phyloP scores from a whole-genome alignment of 2,113 vertebrate species.

The Corythaixoides concolor region DNA sequence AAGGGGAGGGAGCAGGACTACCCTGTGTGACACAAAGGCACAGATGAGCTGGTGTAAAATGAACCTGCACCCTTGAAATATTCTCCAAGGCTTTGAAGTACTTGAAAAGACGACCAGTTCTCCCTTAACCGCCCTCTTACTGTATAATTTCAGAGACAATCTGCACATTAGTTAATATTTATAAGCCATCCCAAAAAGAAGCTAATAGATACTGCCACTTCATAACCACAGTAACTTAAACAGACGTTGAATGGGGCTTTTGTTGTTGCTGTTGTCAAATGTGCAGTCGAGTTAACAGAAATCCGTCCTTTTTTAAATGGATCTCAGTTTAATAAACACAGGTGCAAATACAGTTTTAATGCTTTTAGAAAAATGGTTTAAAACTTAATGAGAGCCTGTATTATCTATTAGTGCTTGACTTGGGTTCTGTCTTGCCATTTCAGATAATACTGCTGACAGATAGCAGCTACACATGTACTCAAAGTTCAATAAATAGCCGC shows the following conservation, averaged over 20 bases:
- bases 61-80: background rate
- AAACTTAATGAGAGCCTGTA: background rate
- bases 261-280: background rate
- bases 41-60: background rate
- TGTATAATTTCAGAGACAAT: background rate
- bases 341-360: background rate
- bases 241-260: background rate
- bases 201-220: background rate
- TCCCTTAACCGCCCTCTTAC: background rate
- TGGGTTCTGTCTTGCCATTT: background rate
- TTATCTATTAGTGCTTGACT: background rate
- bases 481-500: background rate
- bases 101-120: background rate
- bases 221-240: background rate
- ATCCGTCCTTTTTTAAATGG: background rate
- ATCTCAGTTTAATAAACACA: background rate
- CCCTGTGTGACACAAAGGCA: background rate
- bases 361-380: background rate
- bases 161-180: background rate
- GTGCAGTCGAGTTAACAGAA: background rate
- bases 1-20: background rate
- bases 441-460: background rate
- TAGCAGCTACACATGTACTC: background rate
- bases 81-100: background rate
- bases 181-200: background rate